Evolutionary conservation across 2,888 invertebrate genomes (phyloP).

Genomic region (Sclerodermus sp.): DNA sequence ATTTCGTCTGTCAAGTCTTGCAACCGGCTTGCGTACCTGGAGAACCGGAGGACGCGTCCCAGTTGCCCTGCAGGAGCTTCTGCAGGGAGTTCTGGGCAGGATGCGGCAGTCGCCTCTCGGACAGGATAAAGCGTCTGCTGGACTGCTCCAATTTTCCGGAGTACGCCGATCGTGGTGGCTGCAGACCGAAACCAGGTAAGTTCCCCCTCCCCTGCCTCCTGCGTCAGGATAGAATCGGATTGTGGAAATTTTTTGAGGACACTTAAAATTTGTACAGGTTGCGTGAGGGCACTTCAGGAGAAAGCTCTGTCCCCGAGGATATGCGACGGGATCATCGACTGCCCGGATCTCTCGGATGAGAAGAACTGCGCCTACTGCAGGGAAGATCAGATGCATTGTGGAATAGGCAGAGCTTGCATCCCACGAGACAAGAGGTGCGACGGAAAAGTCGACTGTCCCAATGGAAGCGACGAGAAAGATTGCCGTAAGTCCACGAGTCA

Average conservation of each 20-base stretch:
- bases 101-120: conserved; percentile 76
- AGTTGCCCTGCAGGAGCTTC: conserved; percentile 79
- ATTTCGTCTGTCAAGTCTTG: conserved; percentile 84
- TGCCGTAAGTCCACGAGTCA: conserved; percentile 72
- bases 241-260: not conserved
- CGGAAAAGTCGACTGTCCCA: conserved; percentile 80
- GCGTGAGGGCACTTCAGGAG: conserved; percentile 72
- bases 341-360: conserved; percentile 82
- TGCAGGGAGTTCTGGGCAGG: conserved; percentile 83
- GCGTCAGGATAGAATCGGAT: not conserved
- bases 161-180: conserved; percentile 73
- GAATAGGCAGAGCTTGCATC: conserved; percentile 75
- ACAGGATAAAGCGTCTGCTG: conserved; percentile 70
- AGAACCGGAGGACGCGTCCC: conserved; percentile 61
- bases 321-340: conserved; percentile 86
- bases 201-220: too few relatives aligned
- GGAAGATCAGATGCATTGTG: conserved; percentile 75
- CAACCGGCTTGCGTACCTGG: conserved; percentile 72
- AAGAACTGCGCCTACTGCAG: conserved; percentile 78
- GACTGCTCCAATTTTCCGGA: conserved; percentile 82
- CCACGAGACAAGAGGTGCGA: conserved; percentile 74
- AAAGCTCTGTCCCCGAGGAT: conserved; percentile 76
- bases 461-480: conserved; percentile 83
- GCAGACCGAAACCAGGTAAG: conserved; percentile 75
- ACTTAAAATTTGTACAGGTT: conserved; percentile 60